Base-by-base conservation (phyloP, 1,140 invertebrate genomes). In the Maniola jurtina region DNA sequence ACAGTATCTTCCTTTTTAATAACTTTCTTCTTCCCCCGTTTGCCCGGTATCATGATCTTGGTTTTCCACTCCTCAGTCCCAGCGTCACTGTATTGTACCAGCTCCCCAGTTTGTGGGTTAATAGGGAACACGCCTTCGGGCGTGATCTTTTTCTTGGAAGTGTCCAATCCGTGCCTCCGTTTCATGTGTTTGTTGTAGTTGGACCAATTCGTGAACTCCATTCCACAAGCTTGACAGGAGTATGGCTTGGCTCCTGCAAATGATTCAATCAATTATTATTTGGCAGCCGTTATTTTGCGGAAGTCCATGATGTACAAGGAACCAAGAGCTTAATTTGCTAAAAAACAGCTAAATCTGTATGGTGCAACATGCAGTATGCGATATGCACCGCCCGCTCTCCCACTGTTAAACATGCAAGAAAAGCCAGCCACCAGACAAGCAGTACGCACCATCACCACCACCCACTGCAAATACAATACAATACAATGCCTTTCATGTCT, bases 141-240 rank as follows among this genome's bases (percentile, higher is more conserved):
- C 6, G 84, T 88, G 3, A 83, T 81, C 70, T 90, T 90, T 60
- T 86, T 90, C 63, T 87, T 90, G 6, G 84, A 77, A 52, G 83
- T 88, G 45, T 88, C 84, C 16, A 80, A 93, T 35, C 92, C 92
- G 68, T 95, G 95, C 45, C 94, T 81, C 25, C 94, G 83, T 85
- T 95, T 95, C 94, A 95, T 95, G 71, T 95, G 95, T 72, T 95
- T 95, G 74, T 95, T 95, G 68, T 94, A 95, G 86, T 95, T 95
- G 7, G 95, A 93, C 94, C 94, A 95, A 83, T 95, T 95, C 2
- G 94, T 95, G 69, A 95, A 95, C 75, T 95, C 94, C 81, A 95
- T 93, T 66, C 94, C 92, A 69, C 93, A 94, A 65, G 92, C 89
- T 35, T 91, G 72, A 81, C 92, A 94, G 0, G 91, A 90, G 75